These are phyloP conservation scores for Paradisaea rubra DNA, from an alignment of 2,113 vertebrate species.

Conservation along the genomic window DNA sequence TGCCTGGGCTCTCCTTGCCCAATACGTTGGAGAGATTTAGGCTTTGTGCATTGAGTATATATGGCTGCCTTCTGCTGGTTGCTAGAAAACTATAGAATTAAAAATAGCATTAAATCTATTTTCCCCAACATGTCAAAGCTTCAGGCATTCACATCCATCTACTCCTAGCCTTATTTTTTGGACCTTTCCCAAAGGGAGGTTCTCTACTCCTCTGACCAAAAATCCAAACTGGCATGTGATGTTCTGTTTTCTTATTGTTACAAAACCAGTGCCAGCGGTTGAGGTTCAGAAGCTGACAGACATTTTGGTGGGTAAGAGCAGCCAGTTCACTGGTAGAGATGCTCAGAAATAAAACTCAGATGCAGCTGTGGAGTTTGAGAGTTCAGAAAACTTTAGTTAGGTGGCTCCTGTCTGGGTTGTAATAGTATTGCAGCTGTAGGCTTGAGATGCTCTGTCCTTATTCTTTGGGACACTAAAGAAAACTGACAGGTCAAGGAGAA, in stretches of 20 bases:
- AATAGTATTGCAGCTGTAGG: not conserved
- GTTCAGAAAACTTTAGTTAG: not conserved
- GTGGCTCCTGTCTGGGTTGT: not conserved
- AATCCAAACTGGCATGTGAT: not conserved
- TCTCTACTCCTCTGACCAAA: not conserved
- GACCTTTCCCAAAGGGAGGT: not conserved
- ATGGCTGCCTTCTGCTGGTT: not conserved
- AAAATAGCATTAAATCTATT: not conserved
- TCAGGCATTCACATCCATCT: not conserved
- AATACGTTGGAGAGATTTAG: not conserved
- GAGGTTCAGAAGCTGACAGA: not conserved
- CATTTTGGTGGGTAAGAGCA: not conserved
- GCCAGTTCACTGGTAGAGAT: not conserved
- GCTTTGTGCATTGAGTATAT: not conserved
- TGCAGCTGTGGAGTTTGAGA: not conserved
- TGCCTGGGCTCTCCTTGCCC: not conserved
- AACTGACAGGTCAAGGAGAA: not conserved
- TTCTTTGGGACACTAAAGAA: not conserved
- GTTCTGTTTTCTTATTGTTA: not conserved
- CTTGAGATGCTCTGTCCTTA: not conserved
- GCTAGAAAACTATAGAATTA: not conserved
- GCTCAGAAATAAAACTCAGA: not conserved
- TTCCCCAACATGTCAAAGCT: not conserved
- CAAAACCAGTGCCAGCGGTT: not conserved
- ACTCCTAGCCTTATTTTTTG: not conserved